phyloP scores from a whole-genome alignment of 1,140 invertebrate species.

The Maconellicoccus hirsutus region DNA sequence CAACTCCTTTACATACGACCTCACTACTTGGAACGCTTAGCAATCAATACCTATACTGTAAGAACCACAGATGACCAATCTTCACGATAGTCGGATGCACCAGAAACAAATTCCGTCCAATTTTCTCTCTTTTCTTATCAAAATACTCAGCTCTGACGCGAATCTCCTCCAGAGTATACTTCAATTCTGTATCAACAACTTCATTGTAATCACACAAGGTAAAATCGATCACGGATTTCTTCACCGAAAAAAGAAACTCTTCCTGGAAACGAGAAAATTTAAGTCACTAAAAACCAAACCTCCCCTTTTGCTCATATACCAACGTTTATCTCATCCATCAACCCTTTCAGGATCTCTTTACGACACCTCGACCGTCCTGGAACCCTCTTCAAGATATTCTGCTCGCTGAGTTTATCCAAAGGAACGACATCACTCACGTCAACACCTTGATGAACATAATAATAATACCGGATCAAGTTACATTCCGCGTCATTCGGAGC shows the following conservation, averaged over 20 bases:
- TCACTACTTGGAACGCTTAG: neutral
- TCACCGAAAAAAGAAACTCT: slow-evolving; percentile 71
- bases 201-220: slow-evolving; percentile 60
- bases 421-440: slow-evolving; percentile 74
- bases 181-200: slow-evolving; percentile 29
- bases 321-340: neutral
- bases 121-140: neutral
- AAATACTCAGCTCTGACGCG: neutral
- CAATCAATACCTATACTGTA: neutral
- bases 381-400: slow-evolving; percentile 38
- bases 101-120: neutral
- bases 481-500: slow-evolving; percentile 46
- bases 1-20: neutral
- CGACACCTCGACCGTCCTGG: neutral
- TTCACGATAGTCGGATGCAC: neutral
- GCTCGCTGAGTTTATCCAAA: slow-evolving; percentile 44
- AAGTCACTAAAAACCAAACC: neutral
- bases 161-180: neutral
- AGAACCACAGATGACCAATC: neutral
- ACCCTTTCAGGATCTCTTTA: neutral
- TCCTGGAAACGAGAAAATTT: slow-evolving; percentile 37
- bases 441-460: slow-evolving; percentile 78
- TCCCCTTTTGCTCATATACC: neutral
- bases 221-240: slow-evolving; percentile 79
- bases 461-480: slow-evolving; percentile 69